phyloP scores from a whole-genome alignment of 1,140 invertebrate species.

The Diabrotica virgifera region DNA sequence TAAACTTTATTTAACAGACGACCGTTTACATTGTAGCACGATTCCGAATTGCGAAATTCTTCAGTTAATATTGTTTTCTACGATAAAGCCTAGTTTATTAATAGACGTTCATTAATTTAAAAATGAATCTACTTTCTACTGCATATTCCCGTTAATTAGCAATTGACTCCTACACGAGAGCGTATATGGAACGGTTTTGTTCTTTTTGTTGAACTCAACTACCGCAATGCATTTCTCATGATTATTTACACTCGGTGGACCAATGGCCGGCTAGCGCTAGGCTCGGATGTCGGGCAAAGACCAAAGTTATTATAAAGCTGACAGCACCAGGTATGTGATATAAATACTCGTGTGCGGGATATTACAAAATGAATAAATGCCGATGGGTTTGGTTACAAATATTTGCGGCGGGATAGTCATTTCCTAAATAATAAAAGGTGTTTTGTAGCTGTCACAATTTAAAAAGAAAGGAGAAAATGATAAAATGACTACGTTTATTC shows the following conservation, averaged over 20 bases:
- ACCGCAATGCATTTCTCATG: slow-evolving; percentile 23
- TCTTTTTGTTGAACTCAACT: slow-evolving; percentile 16
- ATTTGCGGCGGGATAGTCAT: neutral
- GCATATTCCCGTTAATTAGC: slow-evolving; percentile 24
- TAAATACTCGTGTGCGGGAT: neutral
- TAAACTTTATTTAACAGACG: no score
- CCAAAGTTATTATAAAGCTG: slow-evolving; percentile 19
- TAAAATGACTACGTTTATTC: no score
- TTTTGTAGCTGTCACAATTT: no score
- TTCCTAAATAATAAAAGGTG: no score
- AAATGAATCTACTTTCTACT: slow-evolving; percentile 21
- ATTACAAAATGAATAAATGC: neutral
- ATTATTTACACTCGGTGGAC: slow-evolving; percentile 21
- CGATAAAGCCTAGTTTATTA: slow-evolving; percentile 12
- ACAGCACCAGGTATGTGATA: slow-evolving; percentile 16
- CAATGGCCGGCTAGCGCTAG: slow-evolving; percentile 10
- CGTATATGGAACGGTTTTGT: slow-evolving; percentile 12
- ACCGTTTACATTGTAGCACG: no score
- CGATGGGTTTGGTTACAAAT: slow-evolving; percentile 19
- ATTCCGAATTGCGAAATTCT: no score
- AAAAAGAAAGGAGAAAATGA: no score
- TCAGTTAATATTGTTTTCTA: slow-evolving; percentile 3
- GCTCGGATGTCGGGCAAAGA: slow-evolving; percentile 3
- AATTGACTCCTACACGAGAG: slow-evolving; percentile 22
- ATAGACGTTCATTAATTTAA: slow-evolving; percentile 18